Conservation (phyloP, 2,888 invertebrate species). For the Megaustenia siamemsis region DNA sequence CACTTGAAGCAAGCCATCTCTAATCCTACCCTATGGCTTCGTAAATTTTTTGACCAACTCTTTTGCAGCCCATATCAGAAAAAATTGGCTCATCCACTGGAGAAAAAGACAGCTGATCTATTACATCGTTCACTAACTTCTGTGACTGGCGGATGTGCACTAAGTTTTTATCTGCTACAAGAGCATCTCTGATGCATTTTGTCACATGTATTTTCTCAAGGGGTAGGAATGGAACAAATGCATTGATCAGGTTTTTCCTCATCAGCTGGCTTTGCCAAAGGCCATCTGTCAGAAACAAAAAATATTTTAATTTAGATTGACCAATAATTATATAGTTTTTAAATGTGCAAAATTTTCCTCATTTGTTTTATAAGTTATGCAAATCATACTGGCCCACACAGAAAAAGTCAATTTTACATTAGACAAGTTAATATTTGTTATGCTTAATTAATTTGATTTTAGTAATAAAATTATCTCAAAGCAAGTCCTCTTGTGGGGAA, state of each 20-base stretch:
- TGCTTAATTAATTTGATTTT: too few relatives aligned
- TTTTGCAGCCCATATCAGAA: conserved; percentile 93
- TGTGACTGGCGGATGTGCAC: conserved; percentile 53
- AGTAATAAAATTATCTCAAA: too few relatives aligned
- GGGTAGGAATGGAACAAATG: conserved; percentile 96
- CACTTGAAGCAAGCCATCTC: too few relatives aligned
- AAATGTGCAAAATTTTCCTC: too few relatives aligned
- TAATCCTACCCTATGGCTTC: not conserved
- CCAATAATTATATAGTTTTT: too few relatives aligned
- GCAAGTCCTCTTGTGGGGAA: too few relatives aligned
- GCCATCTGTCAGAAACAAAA: conserved; percentile 87
- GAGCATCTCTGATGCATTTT: conserved; percentile 87
- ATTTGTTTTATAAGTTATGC: too few relatives aligned
- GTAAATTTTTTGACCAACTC: conserved; percentile 86
- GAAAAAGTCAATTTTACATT: too few relatives aligned
- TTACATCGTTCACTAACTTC: conserved; percentile 83
- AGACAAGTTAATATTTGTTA: too few relatives aligned
- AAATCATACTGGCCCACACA: too few relatives aligned
- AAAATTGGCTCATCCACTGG: conserved; percentile 87
- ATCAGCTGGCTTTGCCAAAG: conserved; percentile 90
- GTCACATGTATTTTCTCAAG: conserved; percentile 91
- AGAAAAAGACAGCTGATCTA: conserved; percentile 87
- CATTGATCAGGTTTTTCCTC: conserved; percentile 91
- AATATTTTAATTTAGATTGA: too few relatives aligned
- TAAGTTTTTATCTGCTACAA: conserved; percentile 75